Percentiles rank a stretch among this genome's conserved stretches.
These are phyloP conservation scores for Grantiella picta DNA, from an alignment of 2,113 vertebrate species.

Conservation along the genomic window DNA sequence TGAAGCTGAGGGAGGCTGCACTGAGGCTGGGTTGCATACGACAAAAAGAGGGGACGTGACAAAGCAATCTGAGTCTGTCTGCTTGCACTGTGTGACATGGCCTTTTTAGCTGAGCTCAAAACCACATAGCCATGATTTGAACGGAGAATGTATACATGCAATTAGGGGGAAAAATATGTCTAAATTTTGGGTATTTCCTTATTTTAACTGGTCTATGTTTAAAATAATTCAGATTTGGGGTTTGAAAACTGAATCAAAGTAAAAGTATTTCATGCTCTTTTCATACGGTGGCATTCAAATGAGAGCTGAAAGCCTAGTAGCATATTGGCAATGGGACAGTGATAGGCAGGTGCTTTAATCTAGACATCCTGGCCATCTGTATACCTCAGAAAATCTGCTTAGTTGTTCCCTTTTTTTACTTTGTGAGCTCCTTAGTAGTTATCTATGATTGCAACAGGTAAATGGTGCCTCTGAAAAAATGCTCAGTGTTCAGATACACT, in stretches of 20 bases:
- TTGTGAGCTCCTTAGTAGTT: background rate
- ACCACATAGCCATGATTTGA: accelerated
- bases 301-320: background rate
- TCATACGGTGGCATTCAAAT: background rate
- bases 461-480: background rate
- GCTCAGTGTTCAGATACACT: background rate
- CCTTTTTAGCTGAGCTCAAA: background rate
- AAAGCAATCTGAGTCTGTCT: background rate
- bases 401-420: background rate
- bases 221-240: background rate
- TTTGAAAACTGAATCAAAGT: background rate
- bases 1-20: background rate
- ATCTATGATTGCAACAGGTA: background rate
- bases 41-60: background rate
- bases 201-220: background rate
- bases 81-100: background rate
- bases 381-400: background rate
- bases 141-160: background rate
- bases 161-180: background rate
- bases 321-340: background rate
- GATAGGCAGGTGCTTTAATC: background rate
- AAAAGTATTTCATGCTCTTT: background rate
- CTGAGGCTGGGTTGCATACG: background rate
- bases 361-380: background rate
- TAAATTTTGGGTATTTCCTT: background rate